A percentile compares a stretch with the other conserved stretches of the same genome.
Evolutionary conservation across 2,113 vertebrate genomes (phyloP).

Genomic region (Peromyscus leucopus): DNA sequence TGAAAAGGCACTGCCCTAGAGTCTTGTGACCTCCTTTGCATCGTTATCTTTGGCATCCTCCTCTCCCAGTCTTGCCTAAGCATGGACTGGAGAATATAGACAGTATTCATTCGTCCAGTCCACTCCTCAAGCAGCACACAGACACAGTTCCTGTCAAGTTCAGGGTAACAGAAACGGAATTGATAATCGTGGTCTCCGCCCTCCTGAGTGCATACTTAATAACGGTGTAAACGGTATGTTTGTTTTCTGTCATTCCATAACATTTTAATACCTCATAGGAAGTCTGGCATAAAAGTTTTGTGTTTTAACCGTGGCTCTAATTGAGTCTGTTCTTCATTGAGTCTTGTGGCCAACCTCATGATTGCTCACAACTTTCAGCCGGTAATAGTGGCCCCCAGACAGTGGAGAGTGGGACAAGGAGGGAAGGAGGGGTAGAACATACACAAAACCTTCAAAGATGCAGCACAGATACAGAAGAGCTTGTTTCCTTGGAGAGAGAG

Average conservation of each 20-base stretch:
- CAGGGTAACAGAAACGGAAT: background rate
- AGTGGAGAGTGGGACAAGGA: background rate
- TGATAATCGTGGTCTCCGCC: background rate
- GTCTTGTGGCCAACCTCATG: conserved; percentile 44
- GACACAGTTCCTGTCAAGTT: background rate
- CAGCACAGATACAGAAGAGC: background rate
- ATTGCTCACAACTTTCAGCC: conserved; percentile 53
- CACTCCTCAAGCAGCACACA: background rate
- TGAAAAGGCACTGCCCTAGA: background rate
- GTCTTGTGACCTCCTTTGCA: background rate
- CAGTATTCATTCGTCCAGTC: background rate
- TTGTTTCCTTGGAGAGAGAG: background rate
- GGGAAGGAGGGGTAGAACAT: background rate
- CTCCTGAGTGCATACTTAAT: background rate
- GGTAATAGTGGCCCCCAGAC: conserved; percentile 53
- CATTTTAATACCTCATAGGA: conserved; percentile 48
- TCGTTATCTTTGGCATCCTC: background rate
- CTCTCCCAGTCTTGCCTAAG: background rate
- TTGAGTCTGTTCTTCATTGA: conserved; percentile 60
- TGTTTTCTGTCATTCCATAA: conserved; percentile 14
- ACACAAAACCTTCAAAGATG: conserved; percentile 21
- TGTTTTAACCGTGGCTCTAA: conserved; percentile 44
- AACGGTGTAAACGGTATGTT: background rate
- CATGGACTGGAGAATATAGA: background rate
- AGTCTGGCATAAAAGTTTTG: background rate